Conservation (phyloP, 1,140 invertebrate species). For the Delia radicum region DNA sequence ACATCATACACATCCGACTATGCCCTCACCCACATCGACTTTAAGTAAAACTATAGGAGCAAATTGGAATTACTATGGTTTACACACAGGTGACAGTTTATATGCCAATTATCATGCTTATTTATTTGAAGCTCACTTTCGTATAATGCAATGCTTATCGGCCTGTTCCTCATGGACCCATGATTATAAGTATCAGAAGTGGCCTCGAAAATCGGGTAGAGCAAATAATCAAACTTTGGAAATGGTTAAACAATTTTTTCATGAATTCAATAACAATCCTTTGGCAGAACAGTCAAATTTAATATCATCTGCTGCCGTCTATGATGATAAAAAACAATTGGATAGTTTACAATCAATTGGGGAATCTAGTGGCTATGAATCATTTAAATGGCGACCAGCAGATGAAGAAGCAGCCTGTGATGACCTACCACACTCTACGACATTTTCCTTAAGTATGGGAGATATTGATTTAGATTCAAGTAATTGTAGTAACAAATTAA, state of each 20-base stretch:
- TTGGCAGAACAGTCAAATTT: slow-evolving; percentile 14
- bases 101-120: slow-evolving; percentile 82
- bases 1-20: slow-evolving; percentile 17
- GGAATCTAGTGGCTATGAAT: slow-evolving; percentile 83
- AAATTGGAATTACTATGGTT: slow-evolving; percentile 59
- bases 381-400: slow-evolving; percentile 69
- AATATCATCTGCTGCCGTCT: slow-evolving; percentile 14
- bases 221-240: slow-evolving; percentile 44
- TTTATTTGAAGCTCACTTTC: slow-evolving; percentile 76
- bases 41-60: slow-evolving; percentile 55
- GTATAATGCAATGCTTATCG: slow-evolving; percentile 70
- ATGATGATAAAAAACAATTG: slow-evolving; percentile 52
- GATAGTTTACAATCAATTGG: slow-evolving; percentile 72
- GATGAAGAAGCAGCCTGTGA: slow-evolving; percentile 54
- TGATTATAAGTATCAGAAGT: slow-evolving; percentile 51
- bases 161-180: slow-evolving; percentile 75
- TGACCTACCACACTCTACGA: slow-evolving; percentile 19
- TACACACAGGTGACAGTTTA: slow-evolving; percentile 61
- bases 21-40: slow-evolving; percentile 42
- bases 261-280: slow-evolving; percentile 36
- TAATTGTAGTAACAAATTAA: neutral
- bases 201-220: slow-evolving; percentile 39
- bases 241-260: slow-evolving; percentile 50
- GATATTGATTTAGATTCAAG: slow-evolving; percentile 21
- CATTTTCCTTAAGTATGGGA: slow-evolving; percentile 33